Evolutionary conservation across 2,888 invertebrate genomes (phyloP).

Genomic region (Lasioglossum marginatum): DNA sequence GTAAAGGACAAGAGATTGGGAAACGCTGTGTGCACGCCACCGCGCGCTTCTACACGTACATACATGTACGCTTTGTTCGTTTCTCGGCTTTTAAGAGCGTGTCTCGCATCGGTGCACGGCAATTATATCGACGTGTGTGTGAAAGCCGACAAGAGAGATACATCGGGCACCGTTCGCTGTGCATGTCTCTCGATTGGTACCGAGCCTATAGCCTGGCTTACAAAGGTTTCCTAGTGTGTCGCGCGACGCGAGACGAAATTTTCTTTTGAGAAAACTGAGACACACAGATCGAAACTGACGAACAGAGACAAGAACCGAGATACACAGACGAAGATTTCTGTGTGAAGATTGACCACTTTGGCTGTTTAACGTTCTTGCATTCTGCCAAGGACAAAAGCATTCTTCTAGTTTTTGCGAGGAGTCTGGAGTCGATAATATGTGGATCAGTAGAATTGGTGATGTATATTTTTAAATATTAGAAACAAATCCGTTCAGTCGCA

Average conservation of each 20-base stretch:
- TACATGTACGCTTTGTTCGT: constrained; percentile 49
- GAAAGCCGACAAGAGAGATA: constrained; percentile 39
- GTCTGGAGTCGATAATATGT: not conserved
- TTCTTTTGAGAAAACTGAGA: not conserved
- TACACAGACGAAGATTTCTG: not conserved
- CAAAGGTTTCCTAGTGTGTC: not conserved
- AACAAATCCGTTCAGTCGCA: not conserved
- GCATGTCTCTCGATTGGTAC: constrained; percentile 14
- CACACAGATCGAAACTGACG: not conserved
- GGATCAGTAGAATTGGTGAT: not conserved
- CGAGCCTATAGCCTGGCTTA: not conserved
- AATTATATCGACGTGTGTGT: constrained; percentile 58
- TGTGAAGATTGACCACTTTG: not conserved
- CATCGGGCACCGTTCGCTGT: constrained; percentile 28
- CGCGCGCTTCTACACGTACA: not conserved
- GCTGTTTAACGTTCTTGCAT: not conserved
- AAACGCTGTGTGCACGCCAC: constrained; percentile 28
- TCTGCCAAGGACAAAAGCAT: not conserved
- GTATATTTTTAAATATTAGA: not conserved
- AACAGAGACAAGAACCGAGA: not conserved
- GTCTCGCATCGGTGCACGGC: constrained; percentile 60
- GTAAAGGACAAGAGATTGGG: constrained; percentile 28
- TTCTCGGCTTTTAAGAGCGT: constrained; percentile 56
- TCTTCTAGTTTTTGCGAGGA: not conserved
- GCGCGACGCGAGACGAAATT: not conserved